Base-by-base conservation (phyloP, 30 jellyfish, hydroid and myxozoan genomes). In the Chrysaora quinquecirrha region DNA sequence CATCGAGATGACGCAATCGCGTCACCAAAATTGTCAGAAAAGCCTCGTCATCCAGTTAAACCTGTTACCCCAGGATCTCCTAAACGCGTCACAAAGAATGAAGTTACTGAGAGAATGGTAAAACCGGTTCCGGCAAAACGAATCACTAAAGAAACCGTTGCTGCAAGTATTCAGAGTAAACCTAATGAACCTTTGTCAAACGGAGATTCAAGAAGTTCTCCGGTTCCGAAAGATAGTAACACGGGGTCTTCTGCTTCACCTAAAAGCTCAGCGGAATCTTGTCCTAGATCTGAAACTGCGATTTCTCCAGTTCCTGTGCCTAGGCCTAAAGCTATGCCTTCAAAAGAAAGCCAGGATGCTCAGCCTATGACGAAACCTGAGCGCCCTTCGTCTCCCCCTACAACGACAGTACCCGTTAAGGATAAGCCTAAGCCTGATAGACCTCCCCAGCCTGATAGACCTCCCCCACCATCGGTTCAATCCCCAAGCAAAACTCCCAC, bases 331-430 rank as follows among this genome's bases (percentile, higher is more conserved):
- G 19, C 25, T 52, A 7, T 16, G 29, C 9, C 12, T 4, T 9
- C 58, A 43, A 16, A 52, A 4, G 68, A 52, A 3, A 52, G 7
- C 9, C 12, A 52, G 2, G 29, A 3, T 52, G 68, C 19, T 20
- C 4, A 20, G 29, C 24, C 68, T 3, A 52, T 4, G 19, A 52
- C 24, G 25, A 52, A 52, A 19, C 68, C 68, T 2, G 27, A 52
- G 3, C 68, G 68, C 9, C 68, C 68, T 9, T 52, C 68, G 4
- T 52, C 68, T 52, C 68, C 68, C 27, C 68, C 68, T 20, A n/a
- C n/a, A n/a, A n/a, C n/a, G n/a, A n/a, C n/a, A n/a, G n/a, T n/a
- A n/a, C n/a, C n/a, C n/a, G 68, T 52, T 16, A 16, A 52, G 25
- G 68, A 52, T 4, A 52, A 52, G 19, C 9, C 6, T 7, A 20